Conservation (phyloP, 2,113 vertebrate species). For the Neolamprologus cancellatus region DNA sequence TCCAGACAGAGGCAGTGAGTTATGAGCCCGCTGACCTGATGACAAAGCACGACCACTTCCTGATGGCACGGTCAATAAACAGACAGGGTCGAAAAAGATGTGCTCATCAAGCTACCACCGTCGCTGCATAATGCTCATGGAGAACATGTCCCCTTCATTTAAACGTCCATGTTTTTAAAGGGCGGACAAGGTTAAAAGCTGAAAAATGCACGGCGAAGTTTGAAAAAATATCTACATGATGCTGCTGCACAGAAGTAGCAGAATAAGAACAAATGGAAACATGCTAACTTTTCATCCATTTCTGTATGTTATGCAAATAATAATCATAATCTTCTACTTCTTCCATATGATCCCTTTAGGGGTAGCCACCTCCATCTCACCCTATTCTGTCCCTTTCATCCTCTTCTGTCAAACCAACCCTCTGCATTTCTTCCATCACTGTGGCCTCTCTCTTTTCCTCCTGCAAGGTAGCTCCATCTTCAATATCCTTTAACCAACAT, state of each 20-base stretch:
- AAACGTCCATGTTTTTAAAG: not conserved
- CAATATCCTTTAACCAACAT: not conserved
- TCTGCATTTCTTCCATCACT: not conserved
- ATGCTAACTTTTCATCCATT: not conserved
- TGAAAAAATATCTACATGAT: not conserved
- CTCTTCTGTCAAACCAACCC: not conserved
- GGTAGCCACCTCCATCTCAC: not conserved
- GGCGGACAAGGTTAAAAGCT: conserved; percentile 19
- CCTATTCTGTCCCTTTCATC: not conserved
- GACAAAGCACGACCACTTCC: conserved; percentile 64
- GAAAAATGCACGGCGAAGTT: not conserved
- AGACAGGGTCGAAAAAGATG: conserved; percentile 47
- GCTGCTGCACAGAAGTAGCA: not conserved
- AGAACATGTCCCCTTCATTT: conserved; percentile 1
- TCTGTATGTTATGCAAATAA: not conserved
- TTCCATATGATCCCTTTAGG: not conserved
- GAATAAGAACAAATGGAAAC: not conserved
- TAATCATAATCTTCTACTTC: not conserved
- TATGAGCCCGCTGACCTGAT: conserved; percentile 64
- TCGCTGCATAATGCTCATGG: not conserved
- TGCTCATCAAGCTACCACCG: conserved; percentile 1
- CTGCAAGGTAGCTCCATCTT: not conserved
- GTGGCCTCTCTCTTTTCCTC: not conserved
- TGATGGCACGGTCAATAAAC: conserved; percentile 59
- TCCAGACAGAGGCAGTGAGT: conserved; percentile 40